Percentiles rank a stretch among this genome's conserved stretches.
Conservation (phyloP, 2,797 vertebrate species). For the Xiphophorus birchmanni region DNA sequence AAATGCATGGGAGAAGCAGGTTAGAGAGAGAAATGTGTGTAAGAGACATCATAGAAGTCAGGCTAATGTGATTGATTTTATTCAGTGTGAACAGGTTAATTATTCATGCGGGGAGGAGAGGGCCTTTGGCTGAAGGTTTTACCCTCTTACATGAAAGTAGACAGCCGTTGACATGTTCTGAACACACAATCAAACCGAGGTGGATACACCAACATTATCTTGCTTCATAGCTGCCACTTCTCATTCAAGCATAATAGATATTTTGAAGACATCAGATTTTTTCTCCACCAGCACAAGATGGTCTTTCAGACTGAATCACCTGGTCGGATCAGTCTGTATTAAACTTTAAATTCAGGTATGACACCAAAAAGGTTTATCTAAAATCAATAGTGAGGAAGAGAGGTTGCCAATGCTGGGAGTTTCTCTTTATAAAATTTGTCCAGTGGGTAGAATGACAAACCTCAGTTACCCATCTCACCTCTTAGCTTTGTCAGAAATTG, state of each 20-base stretch:
- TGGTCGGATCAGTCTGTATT: not conserved
- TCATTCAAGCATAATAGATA: slow-evolving; percentile 14
- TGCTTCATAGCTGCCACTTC: slow-evolving; percentile 14
- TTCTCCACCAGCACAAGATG: slow-evolving; percentile 11
- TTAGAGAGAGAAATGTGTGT: slow-evolving; percentile 4
- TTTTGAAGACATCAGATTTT: slow-evolving; percentile 7
- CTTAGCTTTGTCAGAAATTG: slow-evolving; percentile 41
- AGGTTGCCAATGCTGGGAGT: slow-evolving; percentile 12
- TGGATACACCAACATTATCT: slow-evolving; percentile 30
- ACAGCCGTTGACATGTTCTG: slow-evolving; percentile 18
- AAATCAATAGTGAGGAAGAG: slow-evolving; percentile 49
- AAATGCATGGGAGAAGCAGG: slow-evolving; percentile 18
- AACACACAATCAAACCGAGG: slow-evolving; percentile 25
- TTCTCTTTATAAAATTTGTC: slow-evolving; percentile 36
- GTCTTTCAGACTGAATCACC: slow-evolving; percentile 20
- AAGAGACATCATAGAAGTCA: slow-evolving; percentile 44
- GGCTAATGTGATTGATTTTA: slow-evolving; percentile 57
- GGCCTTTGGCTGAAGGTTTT: slow-evolving; percentile 46
- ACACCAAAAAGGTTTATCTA: slow-evolving; percentile 26
- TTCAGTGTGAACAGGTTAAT: slow-evolving; percentile 55
- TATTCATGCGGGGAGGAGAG: slow-evolving; percentile 47
- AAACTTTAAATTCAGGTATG: not conserved
- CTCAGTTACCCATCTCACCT: slow-evolving; percentile 31
- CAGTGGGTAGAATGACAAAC: slow-evolving; percentile 32
- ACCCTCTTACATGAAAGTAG: slow-evolving; percentile 33